Evolutionary conservation across 2,888 invertebrate species (phyloP).

Genomic region (Gryllus longicercus): DNA sequence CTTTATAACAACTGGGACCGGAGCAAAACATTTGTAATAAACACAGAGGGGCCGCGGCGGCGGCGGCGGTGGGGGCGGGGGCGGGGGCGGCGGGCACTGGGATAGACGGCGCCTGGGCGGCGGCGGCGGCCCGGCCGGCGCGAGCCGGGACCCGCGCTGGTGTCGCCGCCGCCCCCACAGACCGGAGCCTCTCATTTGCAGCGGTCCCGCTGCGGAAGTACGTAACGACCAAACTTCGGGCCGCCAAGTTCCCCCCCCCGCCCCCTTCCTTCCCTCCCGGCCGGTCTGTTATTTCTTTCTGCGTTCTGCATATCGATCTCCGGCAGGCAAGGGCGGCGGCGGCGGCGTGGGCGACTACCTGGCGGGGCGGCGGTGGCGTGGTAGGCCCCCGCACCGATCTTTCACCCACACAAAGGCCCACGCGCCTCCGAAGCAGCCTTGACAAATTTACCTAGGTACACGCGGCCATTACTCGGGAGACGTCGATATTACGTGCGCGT

Average conservation of each 20-base stretch:
- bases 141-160: too few species aligned
- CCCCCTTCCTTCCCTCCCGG: background rate
- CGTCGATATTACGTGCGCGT: background rate
- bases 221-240: constrained; percentile 1
- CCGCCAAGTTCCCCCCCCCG: background rate
- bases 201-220: background rate
- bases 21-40: constrained; percentile 17
- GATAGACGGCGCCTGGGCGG: too few species aligned
- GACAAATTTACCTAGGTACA: constrained; percentile 9
- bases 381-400: background rate
- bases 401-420: background rate
- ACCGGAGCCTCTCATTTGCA: constrained; percentile 10
- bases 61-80: background rate
- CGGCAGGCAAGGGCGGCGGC: background rate
- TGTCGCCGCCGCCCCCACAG: background rate
- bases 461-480: background rate
- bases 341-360: background rate
- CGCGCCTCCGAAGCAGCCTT: background rate
- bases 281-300: background rate
- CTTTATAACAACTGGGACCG: constrained; percentile 17
- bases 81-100: too few species aligned
- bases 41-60: background rate
- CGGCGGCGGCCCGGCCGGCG: too few species aligned
- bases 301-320: constrained; percentile 17
- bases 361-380: background rate